Base-by-base conservation (phyloP, 2,888 invertebrate species). In the Ptilodon capucinus region DNA sequence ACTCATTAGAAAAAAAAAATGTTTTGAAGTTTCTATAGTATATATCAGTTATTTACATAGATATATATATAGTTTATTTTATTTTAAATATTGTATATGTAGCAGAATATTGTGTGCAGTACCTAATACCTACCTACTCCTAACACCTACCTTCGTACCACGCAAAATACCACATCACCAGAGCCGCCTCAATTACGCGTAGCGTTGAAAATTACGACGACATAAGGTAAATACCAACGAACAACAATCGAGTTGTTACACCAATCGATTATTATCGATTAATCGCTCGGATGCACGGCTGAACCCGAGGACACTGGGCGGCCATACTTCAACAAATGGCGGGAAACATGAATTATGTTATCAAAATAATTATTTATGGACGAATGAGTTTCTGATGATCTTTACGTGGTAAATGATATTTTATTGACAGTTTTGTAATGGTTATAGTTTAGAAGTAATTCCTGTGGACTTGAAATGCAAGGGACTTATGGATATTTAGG, bases 301-400 rank as follows among this genome's bases (percentile, higher is more conserved):
- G 60, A 67, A 60, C 63, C 57, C 67, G 60, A 68, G 68, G 57
- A 58, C 55, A 53, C 49, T 41, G 46, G 54, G 48, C 46, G 49
- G 60, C 65, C 44, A 30, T 45, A 30, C 60, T 52, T 57, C 54
- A 49, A 60, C 70, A 72, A 74, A 71, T 68, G 74, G 78, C 76
- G 79, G 79, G 76, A 76, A 69, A 68, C 66, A 64, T 63, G 63
- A 77, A 80, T 80, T 80, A 80, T 71, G 71, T 71, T 71, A 71
- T 80, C 79, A 71, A 65, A 74, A 79, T 64, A 64, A 73, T 78
- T 79, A 70, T 48, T 60, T 48, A 70, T 64, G 74, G 65, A 44
- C 54, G 49, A 52, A 43, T 68, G 57, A 57, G 44, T 51, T 61
- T 71, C 42, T 68, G 66, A 64, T 57, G 57, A 65, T 48, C 23